These are phyloP conservation scores for Nyctalus aviator DNA, from an alignment of 2,797 vertebrate species.

Conservation along the genomic window DNA sequence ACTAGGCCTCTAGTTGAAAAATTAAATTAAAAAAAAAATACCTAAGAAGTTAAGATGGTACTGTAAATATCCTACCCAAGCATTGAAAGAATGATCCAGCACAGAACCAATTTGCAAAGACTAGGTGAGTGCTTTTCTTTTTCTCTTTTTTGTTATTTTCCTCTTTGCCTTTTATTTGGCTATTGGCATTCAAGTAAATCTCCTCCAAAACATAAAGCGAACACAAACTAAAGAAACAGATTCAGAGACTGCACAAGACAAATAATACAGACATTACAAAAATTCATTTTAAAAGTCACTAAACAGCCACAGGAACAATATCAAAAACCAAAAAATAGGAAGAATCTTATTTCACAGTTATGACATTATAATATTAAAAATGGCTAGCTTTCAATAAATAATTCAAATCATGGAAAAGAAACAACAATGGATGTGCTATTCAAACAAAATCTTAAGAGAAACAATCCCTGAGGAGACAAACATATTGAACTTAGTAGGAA, in stretches of 20 bases:
- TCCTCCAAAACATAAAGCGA: not conserved
- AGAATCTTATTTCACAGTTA: constrained; percentile 32
- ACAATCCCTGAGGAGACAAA: not conserved
- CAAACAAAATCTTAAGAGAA: not conserved
- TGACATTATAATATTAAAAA: not conserved
- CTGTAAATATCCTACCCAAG: not conserved
- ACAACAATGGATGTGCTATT: not conserved
- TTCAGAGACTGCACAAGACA: not conserved
- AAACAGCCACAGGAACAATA: not conserved
- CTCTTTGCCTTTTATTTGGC: not conserved
- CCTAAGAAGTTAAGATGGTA: not conserved
- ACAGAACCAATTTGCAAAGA: not conserved
- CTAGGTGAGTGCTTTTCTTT: not conserved
- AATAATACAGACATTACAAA: not conserved
- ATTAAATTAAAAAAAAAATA: not conserved
- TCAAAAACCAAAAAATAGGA: not conserved
- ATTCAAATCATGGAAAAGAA: not conserved
- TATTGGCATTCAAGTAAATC: not conserved
- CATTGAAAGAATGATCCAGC: not conserved
- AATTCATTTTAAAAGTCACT: constrained; percentile 2
- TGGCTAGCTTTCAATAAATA: not conserved
- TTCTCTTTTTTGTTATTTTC: not conserved
- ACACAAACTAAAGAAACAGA: not conserved
- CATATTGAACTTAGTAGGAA: not conserved
- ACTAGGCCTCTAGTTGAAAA: too few relatives aligned